Evolutionary conservation across 2,113 vertebrate species (phyloP).

Genomic region (Shinisaurus crocodilurus): DNA sequence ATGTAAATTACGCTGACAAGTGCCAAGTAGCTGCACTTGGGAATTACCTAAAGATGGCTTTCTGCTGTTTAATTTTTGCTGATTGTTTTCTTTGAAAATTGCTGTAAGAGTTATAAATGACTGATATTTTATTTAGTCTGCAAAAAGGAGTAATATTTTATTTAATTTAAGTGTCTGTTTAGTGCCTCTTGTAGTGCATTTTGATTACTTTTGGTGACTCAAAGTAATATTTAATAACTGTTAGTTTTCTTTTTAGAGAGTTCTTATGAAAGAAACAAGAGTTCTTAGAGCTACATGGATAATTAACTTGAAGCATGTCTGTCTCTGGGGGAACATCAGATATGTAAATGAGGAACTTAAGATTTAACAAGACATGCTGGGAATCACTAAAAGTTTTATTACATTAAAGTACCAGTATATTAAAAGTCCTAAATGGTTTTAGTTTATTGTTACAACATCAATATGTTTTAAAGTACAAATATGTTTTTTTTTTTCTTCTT

Average conservation of each 20-base stretch:
- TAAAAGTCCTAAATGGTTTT: slow-evolving; percentile 65
- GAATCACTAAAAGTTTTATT: slow-evolving; percentile 82
- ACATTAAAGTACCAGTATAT: slow-evolving; percentile 68
- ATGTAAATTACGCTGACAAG: not conserved
- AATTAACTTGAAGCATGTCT: slow-evolving; percentile 84
- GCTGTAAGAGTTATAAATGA: slow-evolving; percentile 66
- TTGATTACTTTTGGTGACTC: slow-evolving; percentile 79
- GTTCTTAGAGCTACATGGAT: slow-evolving; percentile 81
- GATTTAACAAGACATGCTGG: slow-evolving; percentile 76
- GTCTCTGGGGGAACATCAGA: slow-evolving; percentile 82
- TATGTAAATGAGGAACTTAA: slow-evolving; percentile 83
- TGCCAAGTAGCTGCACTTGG: not conserved
- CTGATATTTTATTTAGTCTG: slow-evolving; percentile 76
- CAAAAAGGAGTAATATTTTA: slow-evolving; percentile 69
- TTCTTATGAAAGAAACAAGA: slow-evolving; percentile 80
- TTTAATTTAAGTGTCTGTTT: slow-evolving; percentile 80
- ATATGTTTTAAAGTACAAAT: slow-evolving; percentile 75
- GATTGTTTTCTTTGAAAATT: slow-evolving; percentile 71
- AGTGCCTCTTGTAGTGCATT: slow-evolving; percentile 77
- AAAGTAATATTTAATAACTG: slow-evolving; percentile 83
- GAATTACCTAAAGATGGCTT: slow-evolving; percentile 44
- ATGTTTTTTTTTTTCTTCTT: slow-evolving; percentile 10
- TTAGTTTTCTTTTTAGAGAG: slow-evolving; percentile 83
- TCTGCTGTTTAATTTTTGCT: slow-evolving; percentile 61
- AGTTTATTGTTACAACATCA: slow-evolving; percentile 67